Conservation (phyloP, 2,888 invertebrate genomes). For the Rutpela maculata region DNA sequence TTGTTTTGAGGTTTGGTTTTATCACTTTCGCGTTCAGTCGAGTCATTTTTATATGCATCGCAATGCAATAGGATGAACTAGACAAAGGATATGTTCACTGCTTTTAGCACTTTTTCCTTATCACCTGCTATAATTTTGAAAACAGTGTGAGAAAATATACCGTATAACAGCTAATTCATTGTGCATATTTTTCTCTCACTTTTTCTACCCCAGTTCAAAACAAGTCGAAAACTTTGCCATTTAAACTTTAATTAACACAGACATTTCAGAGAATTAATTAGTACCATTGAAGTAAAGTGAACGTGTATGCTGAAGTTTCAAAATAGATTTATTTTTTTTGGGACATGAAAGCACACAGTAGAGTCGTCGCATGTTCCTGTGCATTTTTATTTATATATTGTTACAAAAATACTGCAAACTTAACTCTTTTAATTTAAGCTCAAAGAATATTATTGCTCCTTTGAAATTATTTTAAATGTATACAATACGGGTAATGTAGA, state of each 20-base stretch:
- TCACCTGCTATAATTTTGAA: too few species aligned
- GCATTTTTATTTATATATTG: slow-evolving; percentile 7
- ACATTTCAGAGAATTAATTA: background rate
- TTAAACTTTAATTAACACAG: background rate
- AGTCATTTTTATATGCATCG: slow-evolving; percentile 15
- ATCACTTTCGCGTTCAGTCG: slow-evolving; percentile 11
- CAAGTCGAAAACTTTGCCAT: background rate
- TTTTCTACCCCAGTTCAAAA: slow-evolving; percentile 4
- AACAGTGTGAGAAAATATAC: too few species aligned
- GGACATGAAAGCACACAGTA: background rate
- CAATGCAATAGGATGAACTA: background rate
- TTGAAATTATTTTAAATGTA: background rate
- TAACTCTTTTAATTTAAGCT: background rate
- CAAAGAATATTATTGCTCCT: background rate
- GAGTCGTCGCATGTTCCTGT: background rate
- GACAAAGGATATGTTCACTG: background rate
- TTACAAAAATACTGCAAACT: background rate
- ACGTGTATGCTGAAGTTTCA: background rate
- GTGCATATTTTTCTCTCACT: background rate
- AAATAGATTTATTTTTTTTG: background rate
- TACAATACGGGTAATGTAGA: background rate
- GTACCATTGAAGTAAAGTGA: slow-evolving; percentile 3
- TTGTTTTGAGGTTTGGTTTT: slow-evolving; percentile 9
- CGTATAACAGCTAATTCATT: background rate
- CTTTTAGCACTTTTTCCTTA: too few species aligned